Conservation (phyloP, 2,113 vertebrate genomes). For the Corythornis cristatus region DNA sequence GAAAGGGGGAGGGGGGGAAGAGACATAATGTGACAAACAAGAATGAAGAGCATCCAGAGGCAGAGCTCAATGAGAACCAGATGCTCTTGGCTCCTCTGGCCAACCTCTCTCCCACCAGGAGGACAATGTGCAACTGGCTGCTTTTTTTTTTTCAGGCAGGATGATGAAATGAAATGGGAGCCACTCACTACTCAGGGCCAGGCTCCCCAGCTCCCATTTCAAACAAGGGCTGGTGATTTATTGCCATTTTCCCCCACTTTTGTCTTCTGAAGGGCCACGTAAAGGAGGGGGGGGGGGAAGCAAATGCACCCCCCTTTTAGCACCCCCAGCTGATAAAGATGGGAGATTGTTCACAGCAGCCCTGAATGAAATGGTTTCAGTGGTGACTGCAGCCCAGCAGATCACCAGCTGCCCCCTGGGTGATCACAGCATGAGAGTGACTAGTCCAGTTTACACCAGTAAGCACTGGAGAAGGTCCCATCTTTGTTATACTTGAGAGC, state of each 20-base stretch:
- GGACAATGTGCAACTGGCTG: background rate
- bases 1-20: background rate
- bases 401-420: background rate
- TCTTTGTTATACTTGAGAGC: rapidly evolving
- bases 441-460: no score
- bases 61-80: slow-evolving; percentile 62
- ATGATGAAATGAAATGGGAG: background rate
- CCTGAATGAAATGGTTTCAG: rapidly evolving
- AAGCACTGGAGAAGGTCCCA: rapidly evolving
- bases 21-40: slow-evolving; percentile 46
- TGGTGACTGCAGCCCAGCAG: rapidly evolving
- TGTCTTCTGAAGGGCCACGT: background rate
- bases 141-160: background rate
- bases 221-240: rapidly evolving
- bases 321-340: rapidly evolving
- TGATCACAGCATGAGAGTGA: rapidly evolving
- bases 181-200: background rate
- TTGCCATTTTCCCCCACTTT: rapidly evolving
- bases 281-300: background rate
- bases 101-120: background rate
- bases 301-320: background rate
- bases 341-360: background rate
- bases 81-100: slow-evolving; percentile 17
- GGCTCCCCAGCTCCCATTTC: background rate
- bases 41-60: slow-evolving; percentile 50